Evolutionary conservation across 92 coral and sea anemone genomes (phyloP).

Genomic region (Chrysogorgia sp.): DNA sequence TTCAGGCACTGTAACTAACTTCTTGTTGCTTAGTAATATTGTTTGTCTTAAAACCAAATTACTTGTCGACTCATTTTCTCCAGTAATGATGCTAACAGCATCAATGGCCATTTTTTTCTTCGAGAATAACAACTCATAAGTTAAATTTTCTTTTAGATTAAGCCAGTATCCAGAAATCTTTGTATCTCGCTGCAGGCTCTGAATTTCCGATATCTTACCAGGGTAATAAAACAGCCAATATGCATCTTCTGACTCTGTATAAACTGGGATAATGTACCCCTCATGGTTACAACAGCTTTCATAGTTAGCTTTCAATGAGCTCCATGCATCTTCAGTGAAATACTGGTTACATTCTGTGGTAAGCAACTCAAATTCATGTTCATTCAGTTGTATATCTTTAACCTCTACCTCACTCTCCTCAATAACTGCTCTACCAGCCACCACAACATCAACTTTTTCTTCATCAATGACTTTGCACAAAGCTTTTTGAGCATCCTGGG

Average conservation of each 20-base stretch:
- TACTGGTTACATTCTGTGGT: background rate
- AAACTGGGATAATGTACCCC: slow-evolving; percentile 19
- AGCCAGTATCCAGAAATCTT: slow-evolving; percentile 39
- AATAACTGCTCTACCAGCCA: background rate
- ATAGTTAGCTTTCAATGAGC: slow-evolving; percentile 1
- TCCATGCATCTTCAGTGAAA: background rate
- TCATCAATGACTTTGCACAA: slow-evolving; percentile 1
- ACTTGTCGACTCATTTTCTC: background rate
- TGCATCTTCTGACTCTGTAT: slow-evolving; percentile 1
- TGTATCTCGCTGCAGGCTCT: background rate
- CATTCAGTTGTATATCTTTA: background rate
- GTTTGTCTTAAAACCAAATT: slow-evolving; percentile 9
- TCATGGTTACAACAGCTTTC: slow-evolving; percentile 13
- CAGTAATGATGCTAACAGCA: slow-evolving; percentile 9
- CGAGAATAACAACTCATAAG: background rate
- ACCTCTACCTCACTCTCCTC: slow-evolving; percentile 15
- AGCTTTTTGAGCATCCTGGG: background rate
- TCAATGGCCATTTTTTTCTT: slow-evolving; percentile 21
- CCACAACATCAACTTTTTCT: background rate
- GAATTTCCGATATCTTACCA: background rate
- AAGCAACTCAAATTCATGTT: background rate
- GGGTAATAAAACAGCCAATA: slow-evolving; percentile 31
- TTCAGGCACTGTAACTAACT: slow-evolving; percentile 4
- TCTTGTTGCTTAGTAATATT: slow-evolving; percentile 2
- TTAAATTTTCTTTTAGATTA: slow-evolving; percentile 1